A percentile compares a stretch with the other conserved stretches of the same genome.
Evolutionary conservation across 2,888 invertebrate species (phyloP).

Genomic region (Conistra vaccinii): DNA sequence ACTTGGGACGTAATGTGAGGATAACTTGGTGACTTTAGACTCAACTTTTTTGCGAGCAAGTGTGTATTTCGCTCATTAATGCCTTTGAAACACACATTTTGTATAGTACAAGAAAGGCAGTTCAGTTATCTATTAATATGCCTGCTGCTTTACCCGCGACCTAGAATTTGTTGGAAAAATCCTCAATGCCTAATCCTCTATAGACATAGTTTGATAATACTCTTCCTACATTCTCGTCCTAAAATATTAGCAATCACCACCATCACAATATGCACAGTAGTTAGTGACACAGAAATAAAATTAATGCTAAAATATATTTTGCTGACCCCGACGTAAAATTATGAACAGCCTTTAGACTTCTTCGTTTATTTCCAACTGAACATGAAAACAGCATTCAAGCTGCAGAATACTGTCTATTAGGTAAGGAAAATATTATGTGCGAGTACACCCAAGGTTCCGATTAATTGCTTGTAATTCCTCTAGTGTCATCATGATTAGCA

Average conservation of each 20-base stretch:
- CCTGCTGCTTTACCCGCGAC: slow-evolving; percentile 48
- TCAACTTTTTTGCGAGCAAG: background rate
- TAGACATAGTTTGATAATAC: slow-evolving; percentile 35
- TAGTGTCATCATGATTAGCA: slow-evolving; percentile 58
- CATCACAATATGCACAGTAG: slow-evolving; percentile 56
- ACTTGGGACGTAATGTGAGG: slow-evolving; percentile 18
- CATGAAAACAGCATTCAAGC: slow-evolving; percentile 14
- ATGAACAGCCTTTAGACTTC: slow-evolving; percentile 50
- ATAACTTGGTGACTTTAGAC: background rate
- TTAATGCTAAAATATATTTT: slow-evolving; percentile 33
- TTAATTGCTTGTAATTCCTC: slow-evolving; percentile 56
- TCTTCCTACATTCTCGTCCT: slow-evolving; percentile 26
- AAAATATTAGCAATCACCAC: slow-evolving; percentile 47
- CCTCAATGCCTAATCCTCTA: slow-evolving; percentile 43
- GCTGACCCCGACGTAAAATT: slow-evolving; percentile 38
- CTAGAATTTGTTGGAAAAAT: slow-evolving; percentile 28
- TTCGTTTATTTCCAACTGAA: slow-evolving; percentile 25
- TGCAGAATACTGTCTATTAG: slow-evolving; percentile 27
- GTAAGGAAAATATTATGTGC: slow-evolving; percentile 38
- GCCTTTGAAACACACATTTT: background rate
- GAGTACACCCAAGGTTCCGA: slow-evolving; percentile 55
- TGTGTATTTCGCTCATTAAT: background rate
- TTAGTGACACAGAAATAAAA: slow-evolving; percentile 43
- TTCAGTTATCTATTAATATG: slow-evolving; percentile 21
- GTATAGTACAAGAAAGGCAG: background rate